Evolutionary conservation across 2,113 vertebrate species (phyloP), one percentile per base, ranked within the genome.

Genomic region (Podilymbus podiceps): DNA sequence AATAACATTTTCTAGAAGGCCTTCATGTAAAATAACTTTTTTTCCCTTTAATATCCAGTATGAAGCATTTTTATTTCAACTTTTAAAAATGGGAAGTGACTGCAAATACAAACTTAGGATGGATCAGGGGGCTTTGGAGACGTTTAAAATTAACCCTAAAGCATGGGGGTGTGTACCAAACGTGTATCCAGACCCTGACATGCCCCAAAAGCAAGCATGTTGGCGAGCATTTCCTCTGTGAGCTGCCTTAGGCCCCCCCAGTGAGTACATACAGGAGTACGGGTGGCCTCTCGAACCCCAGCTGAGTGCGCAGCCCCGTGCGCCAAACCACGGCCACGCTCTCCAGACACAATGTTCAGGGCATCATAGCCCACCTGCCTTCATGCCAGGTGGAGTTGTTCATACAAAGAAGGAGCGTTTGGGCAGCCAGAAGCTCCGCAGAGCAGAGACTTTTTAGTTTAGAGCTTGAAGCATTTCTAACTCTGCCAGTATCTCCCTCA

Each of bases 271-370:
- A 28, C 44, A 59, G 58, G 63, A 21, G 22, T 9, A n/a, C 0
- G 11, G n/a, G 30, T 5, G 21, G 60, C 27, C 40, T 80, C 85
- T 38, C 40, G 30, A 12, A 44, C 25, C 80, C 55, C 66, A 59
- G 44, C 9, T 19, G 40, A 75, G n/a, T 1, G 18, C 33, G 30
- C 8, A 62, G 38, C 35, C 2, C 0, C 31, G 38, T 0, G 20
- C 17, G 44, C 22, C 44, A 30, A 19, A 47, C 6, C 76, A 20
- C 8, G 69, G 22, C 44, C 56, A 5, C 7, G 21, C 23, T 56
- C 52, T 40, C 68, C 42, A 52, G 44, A 35, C 49, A 38, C 60
- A 11, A 17, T 4, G 31, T 47, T n/a, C 72, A 56, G 28, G 66
- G 40, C 60, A 69, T 18, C 28, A 11, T 3, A 30, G 31, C 17